phyloP scores from a whole-genome alignment of 1,140 invertebrate species.

The Choristoneura fumiferana region DNA sequence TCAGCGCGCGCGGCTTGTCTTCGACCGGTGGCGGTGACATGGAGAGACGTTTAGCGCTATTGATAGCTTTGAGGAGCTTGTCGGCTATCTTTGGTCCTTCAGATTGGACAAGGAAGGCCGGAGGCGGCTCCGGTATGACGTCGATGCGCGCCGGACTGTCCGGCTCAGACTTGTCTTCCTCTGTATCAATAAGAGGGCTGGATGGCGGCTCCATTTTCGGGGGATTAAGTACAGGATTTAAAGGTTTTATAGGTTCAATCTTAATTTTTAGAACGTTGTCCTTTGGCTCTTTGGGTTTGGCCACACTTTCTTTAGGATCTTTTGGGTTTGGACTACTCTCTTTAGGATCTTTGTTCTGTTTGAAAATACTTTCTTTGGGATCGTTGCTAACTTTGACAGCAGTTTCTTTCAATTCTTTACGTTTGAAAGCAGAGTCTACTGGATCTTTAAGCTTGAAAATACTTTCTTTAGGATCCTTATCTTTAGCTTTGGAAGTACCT shows the following conservation, averaged over 20 bases:
- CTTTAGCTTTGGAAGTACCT: slow-evolving; percentile 21
- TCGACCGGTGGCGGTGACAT: slow-evolving; percentile 66
- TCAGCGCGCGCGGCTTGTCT: slow-evolving; percentile 37
- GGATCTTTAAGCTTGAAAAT: background rate
- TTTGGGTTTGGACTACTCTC: slow-evolving; percentile 24
- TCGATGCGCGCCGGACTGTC: slow-evolving; percentile 74
- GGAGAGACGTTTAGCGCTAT: slow-evolving; percentile 72
- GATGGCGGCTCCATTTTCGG: slow-evolving; percentile 58
- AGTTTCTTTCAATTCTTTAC: slow-evolving; percentile 1
- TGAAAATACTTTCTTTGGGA: slow-evolving; percentile 47
- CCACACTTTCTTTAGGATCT: slow-evolving; percentile 23
- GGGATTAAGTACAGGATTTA: slow-evolving; percentile 36
- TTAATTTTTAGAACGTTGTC: slow-evolving; percentile 28
- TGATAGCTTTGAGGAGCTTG: slow-evolving; percentile 80
- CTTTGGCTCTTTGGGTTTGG: slow-evolving; percentile 29
- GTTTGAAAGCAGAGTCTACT: background rate
- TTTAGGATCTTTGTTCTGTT: slow-evolving; percentile 4
- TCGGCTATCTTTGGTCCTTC: slow-evolving; percentile 80
- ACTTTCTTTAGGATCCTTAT: slow-evolving; percentile 19
- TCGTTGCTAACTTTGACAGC: slow-evolving; percentile 2
- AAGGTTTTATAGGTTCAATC: slow-evolving; percentile 41
- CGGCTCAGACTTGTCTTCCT: slow-evolving; percentile 79
- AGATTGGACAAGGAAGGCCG: slow-evolving; percentile 68
- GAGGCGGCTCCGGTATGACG: slow-evolving; percentile 71
- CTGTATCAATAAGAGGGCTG: slow-evolving; percentile 77